These are phyloP conservation scores for Bombus vancouverensis DNA, from an alignment of 1,140 invertebrate species.

Conservation along the genomic window DNA sequence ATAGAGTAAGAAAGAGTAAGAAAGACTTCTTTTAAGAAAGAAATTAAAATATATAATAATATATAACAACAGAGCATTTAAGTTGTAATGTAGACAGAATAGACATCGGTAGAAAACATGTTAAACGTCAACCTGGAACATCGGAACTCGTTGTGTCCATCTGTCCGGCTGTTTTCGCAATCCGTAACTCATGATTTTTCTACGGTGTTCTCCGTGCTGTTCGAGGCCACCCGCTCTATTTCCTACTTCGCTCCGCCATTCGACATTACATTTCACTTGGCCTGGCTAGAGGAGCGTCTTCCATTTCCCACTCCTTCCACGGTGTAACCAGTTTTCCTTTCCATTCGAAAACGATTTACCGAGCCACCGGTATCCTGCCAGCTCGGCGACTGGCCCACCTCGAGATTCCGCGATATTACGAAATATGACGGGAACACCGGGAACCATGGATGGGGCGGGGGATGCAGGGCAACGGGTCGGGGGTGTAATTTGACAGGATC, in stretches of 20 bases:
- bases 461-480: not conserved
- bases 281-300: not conserved
- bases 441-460: not conserved
- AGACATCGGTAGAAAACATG: too few relatives aligned
- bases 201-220: not conserved
- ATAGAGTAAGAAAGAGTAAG: too few relatives aligned
- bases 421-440: constrained; percentile 23
- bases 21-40: too few relatives aligned
- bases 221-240: constrained; percentile 7
- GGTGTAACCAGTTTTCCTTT: constrained; percentile 34
- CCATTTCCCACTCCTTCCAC: constrained; percentile 9
- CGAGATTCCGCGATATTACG: constrained; percentile 35
- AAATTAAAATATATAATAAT: too few relatives aligned
- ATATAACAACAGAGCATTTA: too few relatives aligned
- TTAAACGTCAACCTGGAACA: too few relatives aligned
- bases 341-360: constrained; percentile 46
- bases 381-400: not conserved
- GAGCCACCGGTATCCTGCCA: constrained; percentile 4
- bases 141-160: too few relatives aligned
- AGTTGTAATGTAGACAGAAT: too few relatives aligned
- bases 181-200: constrained; percentile 25
- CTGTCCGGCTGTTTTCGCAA: too few relatives aligned
- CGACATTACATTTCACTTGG: constrained; percentile 43
- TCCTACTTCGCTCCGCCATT: not conserved
- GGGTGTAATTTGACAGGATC: constrained; percentile 41